Base-by-base conservation (phyloP, 2,113 vertebrate genomes). In the Crypturellus undulatus region DNA sequence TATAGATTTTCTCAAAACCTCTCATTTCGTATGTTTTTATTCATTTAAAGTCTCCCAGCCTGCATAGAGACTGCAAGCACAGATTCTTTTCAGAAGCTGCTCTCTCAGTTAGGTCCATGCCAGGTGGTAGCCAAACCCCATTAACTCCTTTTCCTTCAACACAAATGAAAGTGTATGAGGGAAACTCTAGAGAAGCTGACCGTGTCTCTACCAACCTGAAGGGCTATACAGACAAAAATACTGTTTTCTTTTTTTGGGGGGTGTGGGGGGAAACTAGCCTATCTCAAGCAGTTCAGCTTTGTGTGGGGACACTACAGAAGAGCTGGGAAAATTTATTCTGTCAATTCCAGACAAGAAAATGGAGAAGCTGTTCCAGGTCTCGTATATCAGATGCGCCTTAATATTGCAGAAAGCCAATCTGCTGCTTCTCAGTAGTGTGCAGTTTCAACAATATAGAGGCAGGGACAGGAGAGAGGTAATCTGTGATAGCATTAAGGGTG, bases 1-100 rank as follows among this genome's bases (percentile, higher is more conserved):
- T 85, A 80, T 10, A 79, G 63, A 64, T 87, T 93, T 82, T 89
- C 84, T 80, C 38, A 79, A 75, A 91, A 24, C 43, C 19, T 79
- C 75, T 86, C 20, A 71, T 94, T 94, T 93, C 4, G 8, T 80
- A 63, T 56, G 22, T 84, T 88, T 80, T 68, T 83, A 47, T 80
- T 85, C 7, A 67, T 84, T 58, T 94, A 43, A 95, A 93, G 21
- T 68, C 93, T 87, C 69, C 17, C 45, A 65, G 52, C 30, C 16
- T 25, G 1, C 3, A 38, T n/a, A 49, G 21, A 47, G 28, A 30
- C 32, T 80, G 42, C 0, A 3, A 80, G 69, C 34, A 75, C 10
- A 34, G 38, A 65, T 89, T 87, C 54, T 90, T 10, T 54, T 87
- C 64, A 63, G 63, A 85, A 40, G 40, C 36, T 85, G 19, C 8